Percentiles rank a stretch among this genome's conserved stretches.
Evolutionary conservation across 2,797 vertebrate species (phyloP).

Genomic region (Aselliscus stoliczkanus): DNA sequence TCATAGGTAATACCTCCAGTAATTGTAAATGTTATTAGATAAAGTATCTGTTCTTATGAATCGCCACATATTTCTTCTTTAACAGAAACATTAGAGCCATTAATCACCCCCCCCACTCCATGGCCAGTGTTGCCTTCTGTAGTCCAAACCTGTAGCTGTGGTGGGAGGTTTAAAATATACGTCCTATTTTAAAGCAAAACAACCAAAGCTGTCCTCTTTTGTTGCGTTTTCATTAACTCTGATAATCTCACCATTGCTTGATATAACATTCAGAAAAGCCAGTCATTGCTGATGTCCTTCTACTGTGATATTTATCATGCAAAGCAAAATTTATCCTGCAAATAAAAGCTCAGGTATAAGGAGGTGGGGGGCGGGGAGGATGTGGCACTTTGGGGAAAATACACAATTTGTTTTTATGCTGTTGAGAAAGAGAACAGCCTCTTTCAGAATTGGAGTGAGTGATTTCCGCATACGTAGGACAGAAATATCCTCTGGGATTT

Average conservation of each 20-base stretch:
- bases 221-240: conserved; percentile 53
- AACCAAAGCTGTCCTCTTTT: neutral
- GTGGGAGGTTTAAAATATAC: neutral
- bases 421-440: conserved; percentile 10
- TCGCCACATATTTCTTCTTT: neutral
- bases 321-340: conserved; percentile 44
- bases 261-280: conserved; percentile 14
- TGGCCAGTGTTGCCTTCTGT: conserved; percentile 13
- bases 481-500: neutral
- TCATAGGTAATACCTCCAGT: neutral
- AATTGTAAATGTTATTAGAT: conserved; percentile 26
- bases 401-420: conserved; percentile 19
- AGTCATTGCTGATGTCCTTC: neutral
- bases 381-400: neutral
- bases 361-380: too few species aligned
- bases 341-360: conserved; percentile 43
- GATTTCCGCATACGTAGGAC: neutral
- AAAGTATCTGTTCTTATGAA: neutral
- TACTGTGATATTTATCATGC: conserved; percentile 48
- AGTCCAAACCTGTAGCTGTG: neutral
- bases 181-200: conserved; percentile 20
- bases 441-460: neutral
- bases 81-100: neutral
- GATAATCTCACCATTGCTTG: conserved; percentile 46
- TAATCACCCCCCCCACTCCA: neutral